A percentile compares a stretch with the other conserved stretches of the same genome.
Conservation (phyloP, 35 echinoderm and acorn worm genomes). For the Ophioderma brevispina region DNA sequence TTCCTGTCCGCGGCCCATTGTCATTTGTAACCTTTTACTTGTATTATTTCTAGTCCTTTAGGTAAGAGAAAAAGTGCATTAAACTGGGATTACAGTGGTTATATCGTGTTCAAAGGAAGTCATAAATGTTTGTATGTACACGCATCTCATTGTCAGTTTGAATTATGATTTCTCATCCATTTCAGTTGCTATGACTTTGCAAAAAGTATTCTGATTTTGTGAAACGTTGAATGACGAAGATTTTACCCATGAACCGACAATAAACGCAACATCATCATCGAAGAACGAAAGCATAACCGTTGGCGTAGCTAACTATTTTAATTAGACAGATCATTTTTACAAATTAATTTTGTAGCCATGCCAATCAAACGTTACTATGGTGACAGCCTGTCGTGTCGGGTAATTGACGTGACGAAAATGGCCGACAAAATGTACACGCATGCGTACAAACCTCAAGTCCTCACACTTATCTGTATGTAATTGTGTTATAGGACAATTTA, state of each 20-base stretch:
- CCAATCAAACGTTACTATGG: too few species aligned
- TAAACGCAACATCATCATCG: too few species aligned
- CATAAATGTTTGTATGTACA: slow-evolving; percentile 2
- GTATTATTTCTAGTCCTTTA: background rate
- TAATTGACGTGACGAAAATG: too few species aligned
- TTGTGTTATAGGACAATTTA: too few species aligned
- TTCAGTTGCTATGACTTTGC: background rate
- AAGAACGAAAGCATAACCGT: too few species aligned
- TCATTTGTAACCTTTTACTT: background rate
- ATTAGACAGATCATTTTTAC: too few species aligned
- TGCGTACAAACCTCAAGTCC: too few species aligned
- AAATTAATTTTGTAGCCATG: too few species aligned
- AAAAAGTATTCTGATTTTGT: background rate
- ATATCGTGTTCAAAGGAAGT: background rate
- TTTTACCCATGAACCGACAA: background rate
- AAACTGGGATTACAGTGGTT: background rate
- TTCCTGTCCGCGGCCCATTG: background rate
- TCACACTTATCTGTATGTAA: too few species aligned
- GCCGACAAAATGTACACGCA: too few species aligned
- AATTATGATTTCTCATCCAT: background rate
- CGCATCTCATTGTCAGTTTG: background rate
- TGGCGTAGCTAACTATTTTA: too few species aligned
- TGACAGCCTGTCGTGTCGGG: too few species aligned
- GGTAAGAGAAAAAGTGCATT: background rate
- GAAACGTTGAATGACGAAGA: background rate